Conservation (phyloP, 2,113 vertebrate genomes). For the Uropsilus gracilis region DNA sequence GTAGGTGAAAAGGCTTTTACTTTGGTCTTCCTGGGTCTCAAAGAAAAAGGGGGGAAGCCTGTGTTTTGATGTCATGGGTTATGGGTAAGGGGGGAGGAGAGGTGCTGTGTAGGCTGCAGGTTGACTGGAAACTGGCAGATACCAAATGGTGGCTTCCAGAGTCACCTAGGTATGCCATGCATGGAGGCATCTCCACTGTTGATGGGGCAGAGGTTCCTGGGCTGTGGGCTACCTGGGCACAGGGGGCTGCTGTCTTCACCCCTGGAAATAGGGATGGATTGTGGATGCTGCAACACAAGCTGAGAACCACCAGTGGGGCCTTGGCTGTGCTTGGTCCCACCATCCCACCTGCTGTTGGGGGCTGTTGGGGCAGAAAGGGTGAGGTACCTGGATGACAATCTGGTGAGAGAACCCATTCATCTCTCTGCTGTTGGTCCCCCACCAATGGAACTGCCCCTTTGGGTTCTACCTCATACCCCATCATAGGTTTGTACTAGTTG, state of each 20-base stretch:
- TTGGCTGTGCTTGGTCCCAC: constrained; percentile 72
- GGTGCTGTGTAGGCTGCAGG: constrained; percentile 50
- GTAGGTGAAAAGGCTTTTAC: constrained; percentile 54
- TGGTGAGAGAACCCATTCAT: neutral
- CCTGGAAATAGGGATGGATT: constrained; percentile 87
- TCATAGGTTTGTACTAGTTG: constrained; percentile 78
- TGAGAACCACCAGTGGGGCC: constrained; percentile 82
- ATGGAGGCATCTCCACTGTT: constrained; percentile 83
- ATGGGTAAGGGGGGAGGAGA: neutral
- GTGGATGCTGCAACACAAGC: constrained; percentile 84
- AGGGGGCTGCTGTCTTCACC: constrained; percentile 88
- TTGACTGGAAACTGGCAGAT: constrained; percentile 68
- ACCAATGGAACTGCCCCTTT: constrained; percentile 55
- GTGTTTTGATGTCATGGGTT: constrained; percentile 75
- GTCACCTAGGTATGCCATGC: constrained; percentile 87
- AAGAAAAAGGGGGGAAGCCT: constrained; percentile 64
- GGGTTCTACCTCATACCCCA: constrained; percentile 75
- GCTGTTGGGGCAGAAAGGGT: constrained; percentile 88
- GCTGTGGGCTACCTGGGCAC: constrained; percentile 84
- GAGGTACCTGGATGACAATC: neutral
- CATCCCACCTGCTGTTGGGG: constrained; percentile 79
- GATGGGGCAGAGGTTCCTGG: constrained; percentile 80
- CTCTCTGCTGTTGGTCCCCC: too few relatives aligned
- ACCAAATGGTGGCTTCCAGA: constrained; percentile 81
- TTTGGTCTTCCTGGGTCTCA: constrained; percentile 77